Percentiles rank a stretch among this genome's conserved stretches.
These are phyloP conservation scores for Thymelicus lineola DNA, from an alignment of 2,888 invertebrate genomes.

Conservation along the genomic window DNA sequence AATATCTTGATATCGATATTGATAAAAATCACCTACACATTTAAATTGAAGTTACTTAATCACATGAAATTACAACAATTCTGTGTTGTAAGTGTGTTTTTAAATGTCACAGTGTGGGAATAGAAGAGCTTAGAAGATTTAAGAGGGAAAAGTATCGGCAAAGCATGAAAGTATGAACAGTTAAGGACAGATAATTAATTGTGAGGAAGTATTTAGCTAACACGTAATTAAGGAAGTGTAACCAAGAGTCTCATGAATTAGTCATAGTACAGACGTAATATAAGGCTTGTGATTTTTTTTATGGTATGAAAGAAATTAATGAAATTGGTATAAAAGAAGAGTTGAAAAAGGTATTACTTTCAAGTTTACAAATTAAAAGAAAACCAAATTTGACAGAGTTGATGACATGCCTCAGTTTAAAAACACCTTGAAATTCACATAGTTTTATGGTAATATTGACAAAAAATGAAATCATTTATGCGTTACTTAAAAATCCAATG, in stretches of 20 bases:
- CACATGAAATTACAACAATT: slow-evolving; percentile 9
- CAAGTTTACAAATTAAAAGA: slow-evolving; percentile 17
- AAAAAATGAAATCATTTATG: slow-evolving; percentile 19
- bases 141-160: slow-evolving; percentile 44
- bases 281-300: slow-evolving; percentile 38
- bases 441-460: background rate
- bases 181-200: slow-evolving; percentile 42
- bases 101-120: slow-evolving; percentile 35
- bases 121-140: slow-evolving; percentile 39
- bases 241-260: slow-evolving; percentile 46
- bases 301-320: slow-evolving; percentile 37
- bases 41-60: slow-evolving; percentile 15
- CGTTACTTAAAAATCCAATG: slow-evolving; percentile 15
- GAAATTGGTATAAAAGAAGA: slow-evolving; percentile 38
- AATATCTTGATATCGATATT: background rate
- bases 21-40: background rate
- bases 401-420: slow-evolving; percentile 24
- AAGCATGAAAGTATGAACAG: slow-evolving; percentile 44
- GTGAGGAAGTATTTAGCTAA: slow-evolving; percentile 43
- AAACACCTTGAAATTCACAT: slow-evolving; percentile 11
- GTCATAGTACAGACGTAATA: slow-evolving; percentile 42
- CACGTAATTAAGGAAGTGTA: slow-evolving; percentile 42
- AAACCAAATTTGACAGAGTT: slow-evolving; percentile 26
- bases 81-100: slow-evolving; percentile 22
- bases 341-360: slow-evolving; percentile 26